Percentiles rank a stretch among this genome's conserved stretches.
Conservation (phyloP, 1,140 invertebrate genomes). For the Pseudomyrmex cubaensis region DNA sequence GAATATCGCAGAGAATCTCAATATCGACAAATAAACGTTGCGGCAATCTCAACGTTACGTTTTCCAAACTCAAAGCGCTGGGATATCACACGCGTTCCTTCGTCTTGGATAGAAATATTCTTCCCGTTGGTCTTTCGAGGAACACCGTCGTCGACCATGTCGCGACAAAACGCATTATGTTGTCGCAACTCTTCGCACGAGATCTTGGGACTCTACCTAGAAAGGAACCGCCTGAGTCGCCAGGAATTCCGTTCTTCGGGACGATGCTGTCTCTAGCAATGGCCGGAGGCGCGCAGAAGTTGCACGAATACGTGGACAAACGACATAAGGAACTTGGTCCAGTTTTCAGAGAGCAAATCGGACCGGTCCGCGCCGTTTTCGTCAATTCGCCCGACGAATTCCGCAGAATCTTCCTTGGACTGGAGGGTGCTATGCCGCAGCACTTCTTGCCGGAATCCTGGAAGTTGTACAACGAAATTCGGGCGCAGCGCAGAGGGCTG, state of each 20-base stretch:
- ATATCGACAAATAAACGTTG: not conserved
- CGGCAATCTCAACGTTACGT: not conserved
- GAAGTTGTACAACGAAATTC: conserved; percentile 91
- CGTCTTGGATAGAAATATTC: not conserved
- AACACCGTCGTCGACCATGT: not conserved
- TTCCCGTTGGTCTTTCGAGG: not conserved
- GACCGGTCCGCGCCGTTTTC: conserved; percentile 89
- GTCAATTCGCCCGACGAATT: conserved; percentile 89
- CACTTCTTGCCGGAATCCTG: conserved; percentile 94
- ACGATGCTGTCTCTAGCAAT: conserved; percentile 78
- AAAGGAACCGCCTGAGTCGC: conserved; percentile 78
- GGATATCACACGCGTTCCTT: not conserved
- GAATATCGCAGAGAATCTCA: not conserved
- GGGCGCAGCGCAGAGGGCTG: conserved; percentile 90
- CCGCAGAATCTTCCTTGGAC: conserved; percentile 88
- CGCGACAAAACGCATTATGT: not conserved
- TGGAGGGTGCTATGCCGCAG: conserved; percentile 91
- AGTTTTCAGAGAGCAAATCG: conserved; percentile 90
- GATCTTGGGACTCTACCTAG: not conserved
- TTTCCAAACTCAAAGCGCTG: not conserved
- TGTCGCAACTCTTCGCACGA: not conserved
- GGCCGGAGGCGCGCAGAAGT: conserved; percentile 79
- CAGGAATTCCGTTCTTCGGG: conserved; percentile 81
- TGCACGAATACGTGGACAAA: conserved; percentile 91
- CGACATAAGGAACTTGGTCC: conserved; percentile 90